These are phyloP conservation scores for Melikaiella ostensackeni DNA, from an alignment of 2,888 invertebrate species.

Conservation along the genomic window DNA sequence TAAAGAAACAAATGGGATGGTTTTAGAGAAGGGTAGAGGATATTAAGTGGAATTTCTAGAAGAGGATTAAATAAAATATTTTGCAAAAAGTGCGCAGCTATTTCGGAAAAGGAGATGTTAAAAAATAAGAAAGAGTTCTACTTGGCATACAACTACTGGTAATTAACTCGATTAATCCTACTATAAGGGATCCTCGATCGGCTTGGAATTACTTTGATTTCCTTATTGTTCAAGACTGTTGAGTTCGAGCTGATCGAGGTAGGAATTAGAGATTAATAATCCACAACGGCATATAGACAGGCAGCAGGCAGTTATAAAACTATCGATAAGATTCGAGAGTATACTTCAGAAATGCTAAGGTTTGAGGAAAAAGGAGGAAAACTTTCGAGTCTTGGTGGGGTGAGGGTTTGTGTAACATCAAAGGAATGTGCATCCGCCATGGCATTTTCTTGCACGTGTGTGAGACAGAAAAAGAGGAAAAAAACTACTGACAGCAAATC, in stretches of 20 bases:
- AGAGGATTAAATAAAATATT: not conserved
- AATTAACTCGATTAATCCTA: conserved; percentile 11
- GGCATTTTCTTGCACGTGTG: not conserved
- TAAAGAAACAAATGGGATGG: conserved; percentile 43
- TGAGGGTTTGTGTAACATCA: conserved; percentile 16
- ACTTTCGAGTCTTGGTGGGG: not conserved
- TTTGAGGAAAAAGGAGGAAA: conserved; percentile 18
- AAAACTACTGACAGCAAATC: conserved; percentile 29
- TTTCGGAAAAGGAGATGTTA: conserved; percentile 12
- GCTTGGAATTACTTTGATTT: not conserved
- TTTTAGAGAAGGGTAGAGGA: conserved; percentile 41
- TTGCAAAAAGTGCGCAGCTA: not conserved
- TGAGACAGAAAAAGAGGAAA: not conserved
- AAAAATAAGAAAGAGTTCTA: conserved; percentile 56
- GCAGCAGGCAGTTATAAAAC: conserved; percentile 75
- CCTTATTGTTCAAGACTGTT: not conserved
- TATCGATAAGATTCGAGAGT: conserved; percentile 58
- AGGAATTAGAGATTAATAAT: conserved; percentile 56
- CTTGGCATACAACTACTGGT: conserved; percentile 51
- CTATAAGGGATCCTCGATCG: not conserved
- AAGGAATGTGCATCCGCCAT: conserved; percentile 40
- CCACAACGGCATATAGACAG: conserved; percentile 66
- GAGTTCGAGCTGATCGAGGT: conserved; percentile 61
- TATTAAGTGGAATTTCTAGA: conserved; percentile 23
- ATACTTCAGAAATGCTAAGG: not conserved